These are phyloP conservation scores for Acanthis flammea DNA, from an alignment of 2,797 vertebrate species.

Conservation along the genomic window DNA sequence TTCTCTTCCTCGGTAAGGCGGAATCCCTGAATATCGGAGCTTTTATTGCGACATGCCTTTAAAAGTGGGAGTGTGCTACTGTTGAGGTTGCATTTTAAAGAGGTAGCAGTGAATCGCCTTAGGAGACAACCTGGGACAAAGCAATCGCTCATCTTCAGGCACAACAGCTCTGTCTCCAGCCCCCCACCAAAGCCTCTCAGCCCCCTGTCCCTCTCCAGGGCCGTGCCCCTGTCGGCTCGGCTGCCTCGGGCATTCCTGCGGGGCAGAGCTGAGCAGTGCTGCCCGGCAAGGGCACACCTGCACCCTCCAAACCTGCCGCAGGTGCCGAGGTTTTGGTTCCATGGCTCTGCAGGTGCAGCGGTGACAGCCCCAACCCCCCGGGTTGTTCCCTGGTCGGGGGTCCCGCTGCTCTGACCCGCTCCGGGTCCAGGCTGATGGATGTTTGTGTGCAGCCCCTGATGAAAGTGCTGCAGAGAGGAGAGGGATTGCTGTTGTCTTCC, in stretches of 20 bases:
- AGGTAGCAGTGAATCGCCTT: not conserved
- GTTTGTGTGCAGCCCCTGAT: not conserved
- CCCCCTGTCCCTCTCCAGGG: accelerated
- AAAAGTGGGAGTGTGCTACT: not conserved
- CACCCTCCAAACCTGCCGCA: not conserved
- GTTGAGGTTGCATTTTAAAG: not conserved
- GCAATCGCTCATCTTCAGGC: not conserved
- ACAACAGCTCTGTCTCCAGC: not conserved
- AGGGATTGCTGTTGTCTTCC: not conserved
- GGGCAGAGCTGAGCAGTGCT: accelerated
- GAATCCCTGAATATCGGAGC: not conserved
- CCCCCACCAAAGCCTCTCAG: not conserved
- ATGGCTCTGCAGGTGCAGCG: accelerated
- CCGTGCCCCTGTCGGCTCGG: accelerated
- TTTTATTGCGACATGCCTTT: not conserved
- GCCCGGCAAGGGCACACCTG: not conserved
- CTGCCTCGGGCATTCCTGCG: accelerated
- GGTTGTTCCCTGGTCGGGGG: accelerated
- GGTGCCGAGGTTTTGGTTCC: not conserved
- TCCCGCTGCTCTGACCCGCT: not conserved
- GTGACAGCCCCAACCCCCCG: accelerated
- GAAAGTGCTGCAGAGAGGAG: accelerated
- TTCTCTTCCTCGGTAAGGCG: not conserved
- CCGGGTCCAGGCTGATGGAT: accelerated
- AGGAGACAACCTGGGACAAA: not conserved